Conservation (phyloP, 1,140 invertebrate genomes). For the Phthorimaea operculella region DNA sequence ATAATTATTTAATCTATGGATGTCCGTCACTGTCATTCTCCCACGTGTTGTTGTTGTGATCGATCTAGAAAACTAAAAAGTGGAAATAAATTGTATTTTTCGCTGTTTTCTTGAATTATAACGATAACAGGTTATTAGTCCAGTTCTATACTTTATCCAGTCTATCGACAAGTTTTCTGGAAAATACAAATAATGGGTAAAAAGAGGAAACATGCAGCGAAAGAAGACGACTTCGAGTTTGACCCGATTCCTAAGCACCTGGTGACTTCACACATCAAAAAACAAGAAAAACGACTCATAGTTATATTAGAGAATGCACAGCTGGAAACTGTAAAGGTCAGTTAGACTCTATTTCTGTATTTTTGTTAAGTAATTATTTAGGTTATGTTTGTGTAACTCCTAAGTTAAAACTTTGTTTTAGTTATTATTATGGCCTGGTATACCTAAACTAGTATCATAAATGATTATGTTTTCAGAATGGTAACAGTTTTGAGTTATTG, state of each 20-base stretch:
- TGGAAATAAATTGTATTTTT: too few relatives aligned
- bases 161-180: too few relatives aligned
- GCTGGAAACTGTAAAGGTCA: constrained; percentile 94
- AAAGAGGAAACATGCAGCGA: constrained; percentile 72
- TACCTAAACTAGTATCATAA: not conserved
- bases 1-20: too few relatives aligned
- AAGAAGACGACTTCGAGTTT: constrained; percentile 73
- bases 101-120: too few relatives aligned
- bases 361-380: not conserved
- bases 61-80: too few relatives aligned
- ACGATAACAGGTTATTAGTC: too few relatives aligned
- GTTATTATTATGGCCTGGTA: too few relatives aligned
- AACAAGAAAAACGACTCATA: constrained; percentile 91
- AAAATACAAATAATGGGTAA: constrained; percentile 63
- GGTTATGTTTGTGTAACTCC: not conserved
- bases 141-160: too few relatives aligned
- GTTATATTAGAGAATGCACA: constrained; percentile 95
- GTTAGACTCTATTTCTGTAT: not conserved
- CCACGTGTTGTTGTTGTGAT: too few relatives aligned
- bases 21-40: too few relatives aligned
- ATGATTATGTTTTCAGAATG: constrained; percentile 71
- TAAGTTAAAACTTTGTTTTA: too few relatives aligned
- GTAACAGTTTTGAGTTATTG: constrained; percentile 88
- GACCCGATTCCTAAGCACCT: constrained; percentile 76
- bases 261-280: constrained; percentile 75